Evolutionary conservation across 2,797 vertebrate species (phyloP).

Genomic region (Lophura swinhoii): DNA sequence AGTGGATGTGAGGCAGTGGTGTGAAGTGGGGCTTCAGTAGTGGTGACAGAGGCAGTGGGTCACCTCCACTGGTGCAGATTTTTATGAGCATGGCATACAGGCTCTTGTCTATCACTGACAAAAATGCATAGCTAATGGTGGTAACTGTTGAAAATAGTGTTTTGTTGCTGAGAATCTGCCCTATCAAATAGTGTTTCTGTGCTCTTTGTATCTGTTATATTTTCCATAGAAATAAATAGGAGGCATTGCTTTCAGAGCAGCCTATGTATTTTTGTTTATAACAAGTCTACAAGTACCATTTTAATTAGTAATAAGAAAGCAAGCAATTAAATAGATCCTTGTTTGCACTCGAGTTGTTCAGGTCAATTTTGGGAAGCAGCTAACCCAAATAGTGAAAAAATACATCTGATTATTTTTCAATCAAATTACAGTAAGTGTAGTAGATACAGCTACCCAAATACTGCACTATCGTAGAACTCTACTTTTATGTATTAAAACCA

Average conservation of each 20-base stretch:
- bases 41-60: not conserved
- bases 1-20: not conserved
- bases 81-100: not conserved
- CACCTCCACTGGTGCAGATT: not conserved
- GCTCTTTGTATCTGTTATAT: not conserved
- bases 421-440: conserved; percentile 1
- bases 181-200: not conserved
- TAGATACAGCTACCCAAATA: not conserved
- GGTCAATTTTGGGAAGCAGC: not conserved
- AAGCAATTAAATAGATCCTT: conserved; percentile 5
- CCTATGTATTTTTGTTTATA: not conserved
- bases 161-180: not conserved
- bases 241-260: not conserved
- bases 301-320: not conserved
- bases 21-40: not conserved
- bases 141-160: not conserved
- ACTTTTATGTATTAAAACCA: conserved; percentile 4
- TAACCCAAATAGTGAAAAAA: not conserved
- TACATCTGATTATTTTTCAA: conserved; percentile 3
- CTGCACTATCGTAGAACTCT: not conserved
- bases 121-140: not conserved
- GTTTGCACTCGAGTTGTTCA: not conserved
- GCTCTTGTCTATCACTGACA: not conserved
- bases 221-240: not conserved
- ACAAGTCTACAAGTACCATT: conserved; percentile 1